A percentile compares a stretch with the other conserved stretches of the same genome.
phyloP scores from a whole-genome alignment of 2,113 vertebrate species.

The Hippocampus comes region DNA sequence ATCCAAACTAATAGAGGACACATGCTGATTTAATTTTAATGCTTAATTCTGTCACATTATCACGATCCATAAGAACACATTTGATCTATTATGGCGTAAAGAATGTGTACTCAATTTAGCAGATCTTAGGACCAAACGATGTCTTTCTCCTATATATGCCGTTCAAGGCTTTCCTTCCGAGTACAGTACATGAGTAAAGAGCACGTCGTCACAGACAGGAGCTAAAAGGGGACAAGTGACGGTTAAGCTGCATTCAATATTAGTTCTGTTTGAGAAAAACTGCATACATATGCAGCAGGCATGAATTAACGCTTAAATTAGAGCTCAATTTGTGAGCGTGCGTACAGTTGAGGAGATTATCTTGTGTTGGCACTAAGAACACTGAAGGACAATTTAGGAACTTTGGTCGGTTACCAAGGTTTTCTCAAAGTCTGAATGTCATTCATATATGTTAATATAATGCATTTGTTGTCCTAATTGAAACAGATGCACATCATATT shows the following conservation, averaged over 20 bases:
- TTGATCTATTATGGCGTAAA: constrained; percentile 23
- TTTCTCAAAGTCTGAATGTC: not conserved
- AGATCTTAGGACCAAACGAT: constrained; percentile 44
- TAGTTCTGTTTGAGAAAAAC: constrained; percentile 47
- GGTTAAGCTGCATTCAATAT: constrained; percentile 65
- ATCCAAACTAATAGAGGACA: not conserved
- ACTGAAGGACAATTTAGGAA: constrained; percentile 2
- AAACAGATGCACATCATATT: not conserved
- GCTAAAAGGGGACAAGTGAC: constrained; percentile 55
- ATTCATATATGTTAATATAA: not conserved
- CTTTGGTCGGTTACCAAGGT: not conserved
- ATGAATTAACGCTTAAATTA: constrained; percentile 49
- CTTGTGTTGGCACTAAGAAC: not conserved
- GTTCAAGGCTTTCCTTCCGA: constrained; percentile 58
- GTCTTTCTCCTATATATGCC: constrained; percentile 43
- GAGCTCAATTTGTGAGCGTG: constrained; percentile 36
- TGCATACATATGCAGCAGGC: constrained; percentile 60
- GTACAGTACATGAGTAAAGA: constrained; percentile 45
- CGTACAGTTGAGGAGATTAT: constrained; percentile 4
- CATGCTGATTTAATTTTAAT: not conserved
- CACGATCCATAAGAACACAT: not conserved
- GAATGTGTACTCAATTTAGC: constrained; percentile 19
- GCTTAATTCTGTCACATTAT: not conserved
- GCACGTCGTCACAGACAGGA: constrained; percentile 40
- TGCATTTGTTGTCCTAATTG: not conserved